Conservation (phyloP, 2,113 vertebrate species). For the Gracilinanus agilis region DNA sequence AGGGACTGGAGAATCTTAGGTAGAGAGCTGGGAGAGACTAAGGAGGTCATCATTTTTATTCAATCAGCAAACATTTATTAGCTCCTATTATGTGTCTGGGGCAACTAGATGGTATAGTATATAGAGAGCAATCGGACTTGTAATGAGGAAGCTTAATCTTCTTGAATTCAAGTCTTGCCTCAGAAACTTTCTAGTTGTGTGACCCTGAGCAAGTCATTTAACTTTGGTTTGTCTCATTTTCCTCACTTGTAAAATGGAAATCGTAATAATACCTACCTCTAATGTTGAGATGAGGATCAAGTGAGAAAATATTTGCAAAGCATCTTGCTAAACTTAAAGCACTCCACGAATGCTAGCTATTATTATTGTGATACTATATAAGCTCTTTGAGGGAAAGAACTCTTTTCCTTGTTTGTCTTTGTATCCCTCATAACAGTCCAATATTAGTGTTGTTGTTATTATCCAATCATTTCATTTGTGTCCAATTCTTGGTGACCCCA, state of each 20-base stretch:
- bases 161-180: neutral
- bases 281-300: neutral
- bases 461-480: neutral
- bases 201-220: neutral
- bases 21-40: too few relatives aligned
- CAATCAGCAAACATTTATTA: too few relatives aligned
- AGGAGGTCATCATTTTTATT: too few relatives aligned
- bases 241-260: neutral
- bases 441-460: neutral
- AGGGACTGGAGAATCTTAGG: too few relatives aligned
- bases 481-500: neutral
- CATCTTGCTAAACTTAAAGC: neutral
- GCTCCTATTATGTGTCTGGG: too few relatives aligned
- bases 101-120: too few relatives aligned
- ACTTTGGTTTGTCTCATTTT: neutral
- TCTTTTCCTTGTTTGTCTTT: neutral
- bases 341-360: neutral
- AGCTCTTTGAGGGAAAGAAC: neutral
- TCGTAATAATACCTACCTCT: neutral
- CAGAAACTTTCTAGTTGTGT: neutral
- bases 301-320: neutral
- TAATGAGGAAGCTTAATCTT: too few relatives aligned
- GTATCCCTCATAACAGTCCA: too few relatives aligned
- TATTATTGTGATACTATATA: neutral
- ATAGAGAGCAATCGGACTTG: too few relatives aligned